These are phyloP conservation scores for Mola mola DNA, from an alignment of 2,113 vertebrate genomes.

Conservation along the genomic window DNA sequence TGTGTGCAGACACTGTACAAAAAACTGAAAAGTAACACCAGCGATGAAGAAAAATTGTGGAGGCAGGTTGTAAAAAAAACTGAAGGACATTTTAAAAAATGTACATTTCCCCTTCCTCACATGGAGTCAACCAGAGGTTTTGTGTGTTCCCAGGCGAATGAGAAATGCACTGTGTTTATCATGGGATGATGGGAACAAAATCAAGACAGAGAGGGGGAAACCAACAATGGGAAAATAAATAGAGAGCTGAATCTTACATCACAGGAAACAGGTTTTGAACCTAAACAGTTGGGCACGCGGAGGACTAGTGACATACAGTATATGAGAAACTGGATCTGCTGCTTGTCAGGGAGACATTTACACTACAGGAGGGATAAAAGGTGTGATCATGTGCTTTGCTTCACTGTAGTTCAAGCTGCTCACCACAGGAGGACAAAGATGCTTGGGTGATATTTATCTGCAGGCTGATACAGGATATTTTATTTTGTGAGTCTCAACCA, in stretches of 20 bases:
- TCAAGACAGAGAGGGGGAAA: constrained; percentile 65
- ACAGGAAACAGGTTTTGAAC: constrained; percentile 76
- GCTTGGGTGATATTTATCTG: neutral
- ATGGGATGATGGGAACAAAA: constrained; percentile 69
- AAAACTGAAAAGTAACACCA: constrained; percentile 27
- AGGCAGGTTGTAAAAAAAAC: constrained; percentile 62
- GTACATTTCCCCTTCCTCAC: constrained; percentile 64
- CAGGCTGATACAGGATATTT: neutral
- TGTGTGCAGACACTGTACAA: neutral
- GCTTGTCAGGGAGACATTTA: constrained; percentile 40
- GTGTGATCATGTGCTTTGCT: neutral
- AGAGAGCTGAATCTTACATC: constrained; percentile 65
- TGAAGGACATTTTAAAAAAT: constrained; percentile 64
- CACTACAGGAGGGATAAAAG: constrained; percentile 8
- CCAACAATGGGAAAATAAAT: constrained; percentile 77
- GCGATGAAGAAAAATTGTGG: constrained; percentile 13
- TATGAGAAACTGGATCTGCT: constrained; percentile 42
- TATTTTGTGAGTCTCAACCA: no score
- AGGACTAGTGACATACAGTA: constrained; percentile 34
- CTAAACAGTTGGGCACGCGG: constrained; percentile 63
- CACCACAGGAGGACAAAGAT: constrained; percentile 33
- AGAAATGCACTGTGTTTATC: constrained; percentile 75
- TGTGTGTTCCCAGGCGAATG: constrained; percentile 71
- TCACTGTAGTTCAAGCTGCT: constrained; percentile 31
- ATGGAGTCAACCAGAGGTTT: constrained; percentile 67